Evolutionary conservation across 1,140 invertebrate genomes (phyloP).

Genomic region (Drosophila paulistorum): DNA sequence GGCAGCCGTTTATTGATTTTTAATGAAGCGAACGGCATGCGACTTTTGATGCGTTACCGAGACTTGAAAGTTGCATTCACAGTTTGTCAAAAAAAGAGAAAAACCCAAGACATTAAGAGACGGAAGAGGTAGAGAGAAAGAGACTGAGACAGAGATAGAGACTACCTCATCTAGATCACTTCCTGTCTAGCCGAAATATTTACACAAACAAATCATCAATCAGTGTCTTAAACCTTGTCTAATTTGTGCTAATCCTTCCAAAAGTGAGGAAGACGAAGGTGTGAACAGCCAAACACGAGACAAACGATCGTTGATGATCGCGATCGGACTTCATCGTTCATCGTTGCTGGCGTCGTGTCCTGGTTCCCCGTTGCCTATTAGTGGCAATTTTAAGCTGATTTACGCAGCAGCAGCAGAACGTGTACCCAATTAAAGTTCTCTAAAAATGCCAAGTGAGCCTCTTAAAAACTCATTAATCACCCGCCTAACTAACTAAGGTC

Average conservation of each 20-base stretch:
- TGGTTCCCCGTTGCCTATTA: conserved; percentile 59
- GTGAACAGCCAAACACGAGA: conserved; percentile 54
- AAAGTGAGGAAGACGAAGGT: conserved; percentile 35
- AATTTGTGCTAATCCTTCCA: conserved; percentile 47
- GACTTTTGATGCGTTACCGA: not conserved
- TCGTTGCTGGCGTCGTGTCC: not conserved
- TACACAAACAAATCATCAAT: conserved; percentile 73
- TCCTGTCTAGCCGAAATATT: conserved; percentile 67
- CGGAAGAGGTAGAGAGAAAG: no score
- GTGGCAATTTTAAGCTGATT: conserved; percentile 82
- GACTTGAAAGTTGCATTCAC: not conserved
- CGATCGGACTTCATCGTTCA: not conserved
- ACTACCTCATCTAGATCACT: conserved; percentile 15
- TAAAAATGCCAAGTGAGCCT: conserved; percentile 71
- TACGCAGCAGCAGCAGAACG: conserved; percentile 78
- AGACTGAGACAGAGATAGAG: not conserved
- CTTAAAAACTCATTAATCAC: conserved; percentile 83
- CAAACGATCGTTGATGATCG: conserved; percentile 12
- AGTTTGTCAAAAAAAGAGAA: not conserved
- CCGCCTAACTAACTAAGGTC: conserved; percentile 68
- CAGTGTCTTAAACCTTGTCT: conserved; percentile 30
- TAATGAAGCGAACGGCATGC: conserved; percentile 74
- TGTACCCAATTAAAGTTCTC: conserved; percentile 80
- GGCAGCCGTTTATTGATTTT: conserved; percentile 79
- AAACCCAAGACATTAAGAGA: not conserved